A percentile compares a stretch with the other conserved stretches of the same genome.
Conservation (phyloP, 1,140 invertebrate species). For the Chironomus tepperi region DNA sequence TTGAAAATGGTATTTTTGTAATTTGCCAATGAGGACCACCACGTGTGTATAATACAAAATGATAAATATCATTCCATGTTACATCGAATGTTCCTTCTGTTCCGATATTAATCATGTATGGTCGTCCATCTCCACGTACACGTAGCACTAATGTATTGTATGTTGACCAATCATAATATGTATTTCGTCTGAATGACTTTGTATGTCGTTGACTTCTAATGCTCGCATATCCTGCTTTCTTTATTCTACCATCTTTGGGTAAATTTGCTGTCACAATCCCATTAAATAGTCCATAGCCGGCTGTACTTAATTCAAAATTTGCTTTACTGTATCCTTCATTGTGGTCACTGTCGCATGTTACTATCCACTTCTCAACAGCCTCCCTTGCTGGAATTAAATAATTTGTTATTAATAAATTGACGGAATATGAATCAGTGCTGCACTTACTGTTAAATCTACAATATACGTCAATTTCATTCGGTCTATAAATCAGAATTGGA, state of each 20-base stretch:
- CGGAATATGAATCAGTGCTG: background rate
- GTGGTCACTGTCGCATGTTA: constrained; percentile 69
- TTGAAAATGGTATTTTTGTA: constrained; percentile 90
- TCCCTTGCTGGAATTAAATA: constrained; percentile 31
- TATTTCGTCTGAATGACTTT: constrained; percentile 74
- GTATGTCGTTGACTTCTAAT: constrained; percentile 54
- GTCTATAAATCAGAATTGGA: constrained; percentile 47
- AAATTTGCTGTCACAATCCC: constrained; percentile 59
- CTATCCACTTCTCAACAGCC: constrained; percentile 61
- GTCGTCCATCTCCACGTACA: constrained; percentile 83
- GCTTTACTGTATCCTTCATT: constrained; percentile 69
- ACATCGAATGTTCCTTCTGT: constrained; percentile 65
- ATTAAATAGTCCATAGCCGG: constrained; percentile 66
- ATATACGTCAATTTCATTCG: constrained; percentile 61
- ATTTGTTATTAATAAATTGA: background rate
- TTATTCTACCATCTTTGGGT: constrained; percentile 70
- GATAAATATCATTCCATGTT: constrained; percentile 73
- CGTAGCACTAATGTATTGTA: constrained; percentile 80
- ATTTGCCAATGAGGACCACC: constrained; percentile 96
- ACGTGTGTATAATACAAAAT: constrained; percentile 77
- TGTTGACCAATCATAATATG: constrained; percentile 58
- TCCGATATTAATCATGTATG: constrained; percentile 71
- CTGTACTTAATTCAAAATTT: constrained; percentile 49
- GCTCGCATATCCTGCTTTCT: constrained; percentile 68
- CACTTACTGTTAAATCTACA: constrained; percentile 52